Evolutionary conservation across 2,888 invertebrate species (phyloP).

Genomic region (Harmothoe impar): DNA sequence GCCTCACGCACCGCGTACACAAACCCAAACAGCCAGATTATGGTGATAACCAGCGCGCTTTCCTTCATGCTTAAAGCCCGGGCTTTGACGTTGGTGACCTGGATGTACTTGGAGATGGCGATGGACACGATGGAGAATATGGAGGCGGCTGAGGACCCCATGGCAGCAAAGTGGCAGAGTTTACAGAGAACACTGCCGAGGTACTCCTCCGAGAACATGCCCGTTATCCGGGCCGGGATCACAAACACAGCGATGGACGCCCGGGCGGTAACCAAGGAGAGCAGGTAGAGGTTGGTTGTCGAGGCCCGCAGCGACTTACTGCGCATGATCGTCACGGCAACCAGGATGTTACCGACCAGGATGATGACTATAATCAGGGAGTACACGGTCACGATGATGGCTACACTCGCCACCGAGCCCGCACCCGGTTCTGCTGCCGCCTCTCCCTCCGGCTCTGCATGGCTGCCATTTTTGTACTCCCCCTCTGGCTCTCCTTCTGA

Average conservation of each 20-base stretch:
- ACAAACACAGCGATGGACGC: conserved; percentile 64
- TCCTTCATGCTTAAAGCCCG: conserved; percentile 8
- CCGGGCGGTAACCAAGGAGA: conserved; percentile 62
- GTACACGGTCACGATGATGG: conserved; percentile 31
- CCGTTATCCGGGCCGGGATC: conserved; percentile 64
- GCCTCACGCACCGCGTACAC: conserved; percentile 63
- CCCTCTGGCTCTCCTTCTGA: neutral
- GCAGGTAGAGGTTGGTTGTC: conserved; percentile 62
- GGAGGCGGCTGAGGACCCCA: conserved; percentile 51
- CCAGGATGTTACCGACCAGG: conserved; percentile 44
- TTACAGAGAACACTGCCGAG: conserved; percentile 64
- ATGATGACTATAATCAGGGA: conserved; percentile 44
- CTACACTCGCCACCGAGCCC: neutral
- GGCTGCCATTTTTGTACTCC: too few species aligned
- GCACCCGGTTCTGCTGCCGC: neutral
- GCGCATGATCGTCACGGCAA: conserved; percentile 13
- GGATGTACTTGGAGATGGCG: too few species aligned
- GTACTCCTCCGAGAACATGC: conserved; percentile 63
- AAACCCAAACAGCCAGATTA: conserved; percentile 61
- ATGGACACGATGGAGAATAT: conserved; percentile 60
- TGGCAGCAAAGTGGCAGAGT: conserved; percentile 63
- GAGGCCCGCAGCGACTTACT: neutral
- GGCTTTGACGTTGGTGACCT: neutral
- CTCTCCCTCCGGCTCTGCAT: too few species aligned
- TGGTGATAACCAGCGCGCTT: neutral